Percentiles rank a stretch among this genome's conserved stretches.
These are phyloP conservation scores for Callopanchax toddi DNA, from an alignment of 2,113 vertebrate genomes.

Conservation along the genomic window DNA sequence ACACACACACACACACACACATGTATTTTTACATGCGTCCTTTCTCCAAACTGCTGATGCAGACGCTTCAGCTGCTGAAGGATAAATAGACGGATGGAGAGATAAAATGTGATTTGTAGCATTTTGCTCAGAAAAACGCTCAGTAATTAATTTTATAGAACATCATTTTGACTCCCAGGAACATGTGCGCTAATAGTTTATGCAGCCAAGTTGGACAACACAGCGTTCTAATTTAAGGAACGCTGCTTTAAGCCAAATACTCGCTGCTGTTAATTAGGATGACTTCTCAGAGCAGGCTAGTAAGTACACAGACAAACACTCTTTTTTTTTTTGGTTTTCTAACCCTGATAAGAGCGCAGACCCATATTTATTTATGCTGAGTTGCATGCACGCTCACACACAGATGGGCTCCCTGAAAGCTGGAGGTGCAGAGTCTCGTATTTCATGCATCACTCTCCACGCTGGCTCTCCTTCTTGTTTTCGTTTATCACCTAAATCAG, in stretches of 20 bases:
- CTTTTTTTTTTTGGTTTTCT: constrained; percentile 10
- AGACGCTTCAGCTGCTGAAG: not conserved
- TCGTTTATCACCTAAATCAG: constrained; percentile 30
- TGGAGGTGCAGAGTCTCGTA: constrained; percentile 19
- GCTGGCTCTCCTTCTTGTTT: constrained; percentile 31
- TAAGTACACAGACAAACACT: constrained; percentile 13
- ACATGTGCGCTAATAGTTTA: constrained; percentile 33
- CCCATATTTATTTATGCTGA: not conserved
- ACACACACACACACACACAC: constrained; percentile 10
- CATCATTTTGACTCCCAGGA: constrained; percentile 27
- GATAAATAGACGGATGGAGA: not conserved
- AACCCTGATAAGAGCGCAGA: constrained; percentile 4
- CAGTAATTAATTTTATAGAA: constrained; percentile 24
- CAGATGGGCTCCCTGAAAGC: constrained; percentile 14
- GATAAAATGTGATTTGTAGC: constrained; percentile 5
- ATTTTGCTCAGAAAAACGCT: constrained; percentile 13
- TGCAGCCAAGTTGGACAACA: constrained; percentile 54
- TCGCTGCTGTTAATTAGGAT: constrained; percentile 57
- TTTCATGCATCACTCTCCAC: constrained; percentile 41
- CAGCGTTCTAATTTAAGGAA: constrained; percentile 59
- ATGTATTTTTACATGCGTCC: not conserved
- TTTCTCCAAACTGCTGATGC: constrained; percentile 15
- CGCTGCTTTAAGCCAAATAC: constrained; percentile 54
- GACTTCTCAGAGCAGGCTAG: constrained; percentile 42
- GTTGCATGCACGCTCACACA: not conserved